Base-by-base conservation (phyloP, 2,113 vertebrate genomes). In the Scartelaos histophorus region DNA sequence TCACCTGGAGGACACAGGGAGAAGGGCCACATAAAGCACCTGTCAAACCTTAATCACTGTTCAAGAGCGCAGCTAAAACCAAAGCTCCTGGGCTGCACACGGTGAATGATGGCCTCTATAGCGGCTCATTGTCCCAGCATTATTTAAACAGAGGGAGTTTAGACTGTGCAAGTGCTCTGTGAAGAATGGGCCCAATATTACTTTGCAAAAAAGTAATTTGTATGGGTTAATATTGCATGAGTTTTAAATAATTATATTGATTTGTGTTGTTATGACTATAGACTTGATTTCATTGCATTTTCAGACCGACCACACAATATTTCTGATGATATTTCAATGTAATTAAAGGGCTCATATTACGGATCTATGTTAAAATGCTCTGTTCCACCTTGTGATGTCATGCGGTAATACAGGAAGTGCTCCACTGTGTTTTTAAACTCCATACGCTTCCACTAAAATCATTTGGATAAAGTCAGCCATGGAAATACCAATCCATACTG, bases 171-270 rank as follows among this genome's bases (percentile, higher is more conserved):
- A 69, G 4, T 24, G 34, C 57, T 13, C 1, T 21, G 64, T 81
- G 82, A 90, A 71, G 46, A 72, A 90, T 87, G 79, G 25, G 10
- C 78, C 74, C 82, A 45, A 86, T 83, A 84, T 85, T 83, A 84
- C 81, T 0, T 19, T 2, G 19, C 51, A 54, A 54, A 54, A 49
- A n/a, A 54, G 51, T 5, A 10, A 53, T 53, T n/a, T n/a, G 6
- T 54, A 54, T 21, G 51, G 51, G 7, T 17, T 19, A 51, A 51
- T 6, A 19, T 51, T 16, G 19, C 16, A 51, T 17, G 5, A 51
- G 17, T 51, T 17, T 6, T 6, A 51, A 51, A 51, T 51, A 51
- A 51, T 51, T 19, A 51, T 6, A 51, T 19, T 15, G 46, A 15
- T 47, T 47, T 15, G 46, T 3, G 46, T 47, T 47, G 46, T 47